phyloP scores from a whole-genome alignment of 2,797 vertebrate species.

The Masticophis lateralis region DNA sequence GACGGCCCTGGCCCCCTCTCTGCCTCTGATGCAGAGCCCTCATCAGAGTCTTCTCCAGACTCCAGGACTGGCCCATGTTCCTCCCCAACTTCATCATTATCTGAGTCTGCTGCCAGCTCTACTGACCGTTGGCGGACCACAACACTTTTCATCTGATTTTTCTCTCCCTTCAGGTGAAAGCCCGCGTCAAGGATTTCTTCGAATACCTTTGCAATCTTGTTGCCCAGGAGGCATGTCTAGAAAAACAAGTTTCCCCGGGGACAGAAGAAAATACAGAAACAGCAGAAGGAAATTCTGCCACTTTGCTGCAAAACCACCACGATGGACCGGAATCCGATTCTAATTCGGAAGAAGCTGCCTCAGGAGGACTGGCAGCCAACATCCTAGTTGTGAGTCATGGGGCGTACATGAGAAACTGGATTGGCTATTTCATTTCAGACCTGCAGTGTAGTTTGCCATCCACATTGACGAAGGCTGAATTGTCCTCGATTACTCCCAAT shows the following conservation, averaged over 20 bases:
- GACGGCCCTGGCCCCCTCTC: no score
- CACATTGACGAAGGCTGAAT: constrained; percentile 74
- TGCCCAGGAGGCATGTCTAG: constrained; percentile 64
- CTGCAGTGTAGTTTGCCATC: constrained; percentile 78
- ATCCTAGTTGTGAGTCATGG: constrained; percentile 90
- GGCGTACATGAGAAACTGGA: constrained; percentile 85
- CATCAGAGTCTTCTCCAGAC: no score
- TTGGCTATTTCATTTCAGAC: constrained; percentile 84
- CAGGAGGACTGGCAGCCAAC: constrained; percentile 67
- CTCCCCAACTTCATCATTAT: no score
- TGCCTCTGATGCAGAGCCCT: no score
- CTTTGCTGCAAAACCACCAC: constrained; percentile 51
- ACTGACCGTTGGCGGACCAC: no score
- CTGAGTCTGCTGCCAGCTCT: no score
- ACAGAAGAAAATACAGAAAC: constrained; percentile 38
- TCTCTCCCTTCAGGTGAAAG: constrained; percentile 78
- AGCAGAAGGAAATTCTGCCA: constrained; percentile 47
- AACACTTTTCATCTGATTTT: neutral
- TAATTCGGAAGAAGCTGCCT: constrained; percentile 15
- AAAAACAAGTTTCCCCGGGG: neutral
- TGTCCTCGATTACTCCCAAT: constrained; percentile 86
- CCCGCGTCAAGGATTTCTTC: constrained; percentile 86
- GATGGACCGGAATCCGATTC: constrained; percentile 29
- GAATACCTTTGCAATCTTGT: constrained; percentile 80
- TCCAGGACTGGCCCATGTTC: no score